These are phyloP conservation scores for Syncerus caffer DNA, from an alignment of 2,797 vertebrate species.

Conservation along the genomic window DNA sequence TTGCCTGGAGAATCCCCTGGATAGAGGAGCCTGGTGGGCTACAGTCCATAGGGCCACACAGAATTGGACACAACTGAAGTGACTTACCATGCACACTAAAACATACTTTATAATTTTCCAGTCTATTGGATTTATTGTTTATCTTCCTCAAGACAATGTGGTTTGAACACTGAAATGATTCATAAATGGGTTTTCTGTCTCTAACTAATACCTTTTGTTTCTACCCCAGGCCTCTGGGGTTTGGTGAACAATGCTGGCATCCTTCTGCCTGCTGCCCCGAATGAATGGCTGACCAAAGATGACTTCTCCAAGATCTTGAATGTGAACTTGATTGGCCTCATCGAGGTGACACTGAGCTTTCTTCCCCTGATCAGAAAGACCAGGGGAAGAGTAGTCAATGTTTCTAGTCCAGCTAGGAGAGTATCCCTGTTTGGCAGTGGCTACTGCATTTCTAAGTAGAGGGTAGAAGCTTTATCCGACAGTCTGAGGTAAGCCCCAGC, in stretches of 20 bases:
- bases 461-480: constrained; percentile 91
- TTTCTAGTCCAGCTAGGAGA: constrained; percentile 88
- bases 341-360: constrained; percentile 87
- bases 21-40: not conserved
- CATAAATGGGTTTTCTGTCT: not conserved
- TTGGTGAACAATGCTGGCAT: constrained; percentile 90
- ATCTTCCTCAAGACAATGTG: not conserved
- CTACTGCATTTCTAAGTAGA: constrained; percentile 90
- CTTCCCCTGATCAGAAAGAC: constrained; percentile 87
- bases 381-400: constrained; percentile 87
- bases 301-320: constrained; percentile 85
- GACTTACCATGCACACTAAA: not conserved
- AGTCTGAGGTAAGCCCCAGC: constrained; percentile 84
- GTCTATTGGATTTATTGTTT: not conserved
- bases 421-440: constrained; percentile 85
- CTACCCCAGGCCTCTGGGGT: constrained; percentile 88
- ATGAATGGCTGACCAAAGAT: constrained; percentile 89
- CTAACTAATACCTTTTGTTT: not conserved
- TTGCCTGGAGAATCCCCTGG: not conserved
- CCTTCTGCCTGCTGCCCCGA: constrained; percentile 83
- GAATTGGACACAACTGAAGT: not conserved
- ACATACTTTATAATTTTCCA: not conserved
- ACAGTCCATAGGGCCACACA: not conserved
- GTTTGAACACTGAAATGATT: not conserved
- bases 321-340: constrained; percentile 87